Conservation (phyloP, 1,140 invertebrate species). For the Zaprionus lachaisei region DNA sequence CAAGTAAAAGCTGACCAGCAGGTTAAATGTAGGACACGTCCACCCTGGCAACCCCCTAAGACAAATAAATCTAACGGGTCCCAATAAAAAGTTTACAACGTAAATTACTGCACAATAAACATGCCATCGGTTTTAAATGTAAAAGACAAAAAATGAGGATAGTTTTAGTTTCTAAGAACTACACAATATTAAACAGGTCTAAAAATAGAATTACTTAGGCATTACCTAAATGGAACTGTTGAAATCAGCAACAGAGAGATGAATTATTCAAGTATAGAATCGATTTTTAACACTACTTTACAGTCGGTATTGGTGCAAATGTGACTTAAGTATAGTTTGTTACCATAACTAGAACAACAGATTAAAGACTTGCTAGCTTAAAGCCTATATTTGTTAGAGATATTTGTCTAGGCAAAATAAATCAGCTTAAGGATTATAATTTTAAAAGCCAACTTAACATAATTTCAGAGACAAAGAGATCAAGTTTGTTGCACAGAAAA, state of each 20-base stretch:
- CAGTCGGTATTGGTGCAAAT: too few species aligned
- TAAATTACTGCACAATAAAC: background rate
- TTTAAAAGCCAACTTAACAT: background rate
- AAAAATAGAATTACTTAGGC: too few species aligned
- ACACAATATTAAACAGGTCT: background rate
- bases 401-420: background rate
- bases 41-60: background rate
- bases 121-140: background rate
- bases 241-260: background rate
- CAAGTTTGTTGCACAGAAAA: background rate
- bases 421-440: background rate
- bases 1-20: background rate
- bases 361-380: background rate
- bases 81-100: conserved; percentile 14
- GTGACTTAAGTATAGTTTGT: too few species aligned
- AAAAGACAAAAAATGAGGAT: background rate
- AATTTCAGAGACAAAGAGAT: background rate
- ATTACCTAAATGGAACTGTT: background rate
- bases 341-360: background rate
- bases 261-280: too few species aligned
- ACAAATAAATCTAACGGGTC: conserved; percentile 2
- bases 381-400: background rate
- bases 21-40: conserved; percentile 4
- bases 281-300: too few species aligned
- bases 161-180: background rate